Percentiles rank a stretch among this genome's conserved stretches.
Conservation (phyloP, 2,888 invertebrate species). For the Drosophila koepferae region DNA sequence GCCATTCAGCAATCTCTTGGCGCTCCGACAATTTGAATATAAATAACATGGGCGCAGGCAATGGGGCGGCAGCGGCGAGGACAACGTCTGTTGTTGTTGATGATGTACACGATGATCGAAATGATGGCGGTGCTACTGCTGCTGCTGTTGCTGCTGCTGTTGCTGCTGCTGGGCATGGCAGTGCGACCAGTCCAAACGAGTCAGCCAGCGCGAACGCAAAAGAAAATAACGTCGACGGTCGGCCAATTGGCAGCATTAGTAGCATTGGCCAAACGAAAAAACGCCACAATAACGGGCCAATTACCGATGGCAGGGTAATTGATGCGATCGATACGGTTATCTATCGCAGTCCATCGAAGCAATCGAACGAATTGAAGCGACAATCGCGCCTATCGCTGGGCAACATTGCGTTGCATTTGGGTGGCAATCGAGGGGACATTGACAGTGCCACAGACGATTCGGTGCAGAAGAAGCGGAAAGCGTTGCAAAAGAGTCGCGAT, state of each 20-base stretch:
- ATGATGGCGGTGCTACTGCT: slow-evolving; percentile 16
- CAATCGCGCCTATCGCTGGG: slow-evolving; percentile 73
- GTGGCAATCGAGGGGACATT: slow-evolving; percentile 21
- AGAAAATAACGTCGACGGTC: slow-evolving; percentile 54
- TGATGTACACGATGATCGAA: slow-evolving; percentile 54
- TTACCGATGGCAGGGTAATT: slow-evolving; percentile 64
- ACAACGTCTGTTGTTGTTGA: slow-evolving; percentile 54
- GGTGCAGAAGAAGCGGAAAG: slow-evolving; percentile 64
- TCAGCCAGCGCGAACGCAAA: slow-evolving; percentile 71
- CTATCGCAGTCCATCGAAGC: slow-evolving; percentile 60
- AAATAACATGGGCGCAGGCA: slow-evolving; percentile 75
- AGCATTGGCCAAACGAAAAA: slow-evolving; percentile 32
- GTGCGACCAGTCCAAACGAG: slow-evolving; percentile 79
- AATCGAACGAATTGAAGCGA: slow-evolving; percentile 68
- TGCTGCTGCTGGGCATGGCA: slow-evolving; percentile 45
- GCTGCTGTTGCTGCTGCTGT: slow-evolving; percentile 31
- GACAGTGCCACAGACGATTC: slow-evolving; percentile 11
- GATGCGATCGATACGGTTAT: slow-evolving; percentile 47
- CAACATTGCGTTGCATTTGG: slow-evolving; percentile 55
- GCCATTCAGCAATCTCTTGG: slow-evolving; percentile 63
- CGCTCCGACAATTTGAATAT: slow-evolving; percentile 70
- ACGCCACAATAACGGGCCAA: slow-evolving; percentile 37
- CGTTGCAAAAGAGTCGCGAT: slow-evolving; percentile 81
- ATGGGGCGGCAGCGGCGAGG: slow-evolving; percentile 56
- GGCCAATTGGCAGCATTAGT: slow-evolving; percentile 62